A percentile compares a stretch with the other conserved stretches of the same genome.
Evolutionary conservation across 2,888 invertebrate species (phyloP).

Genomic region (Altica lythri): DNA sequence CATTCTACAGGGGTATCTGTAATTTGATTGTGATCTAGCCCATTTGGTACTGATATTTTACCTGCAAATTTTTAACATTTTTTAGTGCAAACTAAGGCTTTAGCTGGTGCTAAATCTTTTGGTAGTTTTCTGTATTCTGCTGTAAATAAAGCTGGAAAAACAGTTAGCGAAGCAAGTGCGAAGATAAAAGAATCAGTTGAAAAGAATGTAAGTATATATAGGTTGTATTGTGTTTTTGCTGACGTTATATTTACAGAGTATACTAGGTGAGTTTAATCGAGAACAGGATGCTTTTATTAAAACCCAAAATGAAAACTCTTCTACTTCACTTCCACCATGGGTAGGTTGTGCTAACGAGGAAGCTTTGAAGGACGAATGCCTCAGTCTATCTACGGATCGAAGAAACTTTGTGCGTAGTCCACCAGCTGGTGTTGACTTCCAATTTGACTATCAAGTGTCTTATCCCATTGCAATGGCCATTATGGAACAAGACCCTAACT

Average conservation of each 20-base stretch:
- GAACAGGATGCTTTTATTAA: constrained; percentile 96
- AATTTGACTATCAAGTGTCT: constrained; percentile 91
- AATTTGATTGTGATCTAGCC: no score
- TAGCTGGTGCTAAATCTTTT: constrained; percentile 84
- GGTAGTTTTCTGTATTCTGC: constrained; percentile 93
- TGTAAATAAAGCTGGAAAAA: constrained; percentile 94
- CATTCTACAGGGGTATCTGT: no score
- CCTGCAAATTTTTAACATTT: no score
- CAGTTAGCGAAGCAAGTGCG: constrained; percentile 85
- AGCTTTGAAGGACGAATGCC: constrained; percentile 91
- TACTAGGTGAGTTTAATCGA: constrained; percentile 95
- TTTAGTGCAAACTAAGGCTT: constrained; percentile 85
- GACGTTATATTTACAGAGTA: constrained; percentile 67
- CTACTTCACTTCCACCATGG: constrained; percentile 88
- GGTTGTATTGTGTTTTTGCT: background rate
- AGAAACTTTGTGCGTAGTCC: constrained; percentile 97
- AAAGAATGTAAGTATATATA: constrained; percentile 79
- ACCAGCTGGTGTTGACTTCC: constrained; percentile 92
- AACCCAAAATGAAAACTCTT: constrained; percentile 74
- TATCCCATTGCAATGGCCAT: constrained; percentile 94
- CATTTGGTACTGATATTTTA: no score
- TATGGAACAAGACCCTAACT: constrained; percentile 92
- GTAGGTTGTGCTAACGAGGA: constrained; percentile 93
- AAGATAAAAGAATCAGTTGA: constrained; percentile 96
- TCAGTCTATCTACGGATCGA: constrained; percentile 92